phyloP scores from a whole-genome alignment of 53 echinoderm and acorn worm genomes.

The Arbacia lixula region DNA sequence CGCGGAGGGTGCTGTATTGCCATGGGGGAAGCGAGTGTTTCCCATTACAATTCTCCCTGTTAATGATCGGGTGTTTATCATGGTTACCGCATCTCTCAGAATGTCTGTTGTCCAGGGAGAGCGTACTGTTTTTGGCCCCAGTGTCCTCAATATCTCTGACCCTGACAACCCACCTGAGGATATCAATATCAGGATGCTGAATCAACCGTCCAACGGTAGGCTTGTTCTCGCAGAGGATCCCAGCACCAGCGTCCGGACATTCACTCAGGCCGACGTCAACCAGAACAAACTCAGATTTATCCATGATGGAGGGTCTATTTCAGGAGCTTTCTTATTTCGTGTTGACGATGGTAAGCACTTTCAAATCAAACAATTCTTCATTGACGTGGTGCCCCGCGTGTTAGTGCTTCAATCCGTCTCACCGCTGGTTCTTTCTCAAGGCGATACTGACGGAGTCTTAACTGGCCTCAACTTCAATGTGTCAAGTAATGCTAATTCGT shows the following conservation, averaged over 20 bases:
- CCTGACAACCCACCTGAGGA: slow-evolving; percentile 91
- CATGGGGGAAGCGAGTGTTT: slow-evolving; percentile 58
- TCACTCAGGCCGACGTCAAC: slow-evolving; percentile 89
- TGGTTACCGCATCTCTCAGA: slow-evolving; percentile 78
- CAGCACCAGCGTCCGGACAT: slow-evolving; percentile 34
- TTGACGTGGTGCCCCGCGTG: slow-evolving; percentile 68
- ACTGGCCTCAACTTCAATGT: slow-evolving; percentile 62
- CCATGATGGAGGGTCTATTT: slow-evolving; percentile 72
- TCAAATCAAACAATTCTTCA: slow-evolving; percentile 84
- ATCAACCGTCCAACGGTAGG: slow-evolving; percentile 80
- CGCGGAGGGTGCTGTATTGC: slow-evolving; percentile 28
- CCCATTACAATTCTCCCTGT: slow-evolving; percentile 74
- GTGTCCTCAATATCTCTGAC: slow-evolving; percentile 70
- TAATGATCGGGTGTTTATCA: slow-evolving; percentile 84
- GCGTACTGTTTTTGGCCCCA: slow-evolving; percentile 54
- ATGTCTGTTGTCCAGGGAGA: slow-evolving; percentile 83
- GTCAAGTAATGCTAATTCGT: slow-evolving; percentile 73
- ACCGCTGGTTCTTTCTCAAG: slow-evolving; percentile 73
- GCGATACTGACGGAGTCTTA: slow-evolving; percentile 61
- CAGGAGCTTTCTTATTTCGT: slow-evolving; percentile 75
- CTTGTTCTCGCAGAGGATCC: slow-evolving; percentile 58
- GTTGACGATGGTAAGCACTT: slow-evolving; percentile 83
- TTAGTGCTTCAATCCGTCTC: slow-evolving; percentile 39
- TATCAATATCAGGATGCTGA: slow-evolving; percentile 68
- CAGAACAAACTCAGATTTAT: slow-evolving; percentile 68